These are phyloP conservation scores for Maniola hyperantus DNA, from an alignment of 2,888 invertebrate genomes.

Conservation along the genomic window DNA sequence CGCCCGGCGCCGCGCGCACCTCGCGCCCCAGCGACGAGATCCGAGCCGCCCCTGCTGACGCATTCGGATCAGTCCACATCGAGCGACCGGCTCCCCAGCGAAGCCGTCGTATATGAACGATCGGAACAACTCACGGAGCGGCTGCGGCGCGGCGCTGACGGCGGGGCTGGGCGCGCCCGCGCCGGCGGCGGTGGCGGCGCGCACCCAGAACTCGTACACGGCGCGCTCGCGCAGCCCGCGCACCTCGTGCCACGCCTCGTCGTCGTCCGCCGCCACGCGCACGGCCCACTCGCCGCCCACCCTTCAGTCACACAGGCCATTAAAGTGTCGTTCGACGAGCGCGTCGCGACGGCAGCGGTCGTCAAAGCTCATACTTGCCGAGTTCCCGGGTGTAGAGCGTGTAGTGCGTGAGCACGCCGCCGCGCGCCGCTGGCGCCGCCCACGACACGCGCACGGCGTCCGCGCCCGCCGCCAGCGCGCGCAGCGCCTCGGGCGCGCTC, in stretches of 20 bases:
- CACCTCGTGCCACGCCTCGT: conserved; percentile 81
- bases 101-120: too few species aligned
- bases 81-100: too few species aligned
- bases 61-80: too few species aligned
- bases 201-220: conserved; percentile 92
- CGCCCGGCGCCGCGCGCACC: conserved; percentile 84
- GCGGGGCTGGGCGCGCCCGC: conserved; percentile 84
- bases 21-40: conserved; percentile 89
- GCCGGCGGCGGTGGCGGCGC: conserved; percentile 84
- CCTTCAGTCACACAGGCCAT: conserved; percentile 18
- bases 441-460: conserved; percentile 91
- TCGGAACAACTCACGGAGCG: conserved; percentile 53
- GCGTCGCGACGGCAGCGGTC: not conserved
- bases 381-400: conserved; percentile 88
- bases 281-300: conserved; percentile 67
- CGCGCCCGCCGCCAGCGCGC: conserved; percentile 88
- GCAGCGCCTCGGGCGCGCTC: conserved; percentile 88
- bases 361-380: conserved; percentile 76
- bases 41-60: conserved; percentile 85
- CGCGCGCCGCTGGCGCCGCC: conserved; percentile 88
- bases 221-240: conserved; percentile 86
- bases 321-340: not conserved
- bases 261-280: conserved; percentile 57
- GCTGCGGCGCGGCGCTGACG: conserved; percentile 80
- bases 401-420: conserved; percentile 89